These are phyloP conservation scores for Candidula unifasciata DNA, from an alignment of 2,888 invertebrate species.

Conservation along the genomic window DNA sequence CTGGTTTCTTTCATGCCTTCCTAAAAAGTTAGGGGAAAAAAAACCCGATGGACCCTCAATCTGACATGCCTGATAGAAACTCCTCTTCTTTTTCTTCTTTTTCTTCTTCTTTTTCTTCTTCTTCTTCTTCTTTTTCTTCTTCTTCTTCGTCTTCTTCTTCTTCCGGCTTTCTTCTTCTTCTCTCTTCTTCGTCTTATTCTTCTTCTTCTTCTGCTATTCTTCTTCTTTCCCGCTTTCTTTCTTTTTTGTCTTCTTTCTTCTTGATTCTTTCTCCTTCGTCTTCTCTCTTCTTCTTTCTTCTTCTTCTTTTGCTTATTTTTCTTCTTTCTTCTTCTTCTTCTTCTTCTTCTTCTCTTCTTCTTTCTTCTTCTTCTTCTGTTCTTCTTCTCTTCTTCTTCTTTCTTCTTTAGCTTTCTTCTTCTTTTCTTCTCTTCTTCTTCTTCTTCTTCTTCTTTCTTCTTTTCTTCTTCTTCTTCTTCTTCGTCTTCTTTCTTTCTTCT, in stretches of 20 bases:
- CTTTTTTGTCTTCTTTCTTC: not conserved
- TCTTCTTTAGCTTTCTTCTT: not conserved
- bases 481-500: not conserved
- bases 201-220: too few relatives aligned
- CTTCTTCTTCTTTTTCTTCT: not conserved
- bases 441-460: not conserved
- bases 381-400: not conserved
- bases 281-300: not conserved
- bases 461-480: not conserved
- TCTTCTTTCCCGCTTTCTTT: too few relatives aligned
- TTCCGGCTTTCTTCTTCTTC: too few relatives aligned
- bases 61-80: too few relatives aligned
- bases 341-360: not conserved
- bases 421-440: not conserved
- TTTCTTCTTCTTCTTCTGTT: slow-evolving; percentile 4
- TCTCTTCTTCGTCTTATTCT: too few relatives aligned
- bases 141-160: too few relatives aligned
- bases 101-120: not conserved
- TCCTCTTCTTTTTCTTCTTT: not conserved
- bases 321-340: not conserved
- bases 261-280: too few relatives aligned
- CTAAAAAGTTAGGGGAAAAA: too few relatives aligned
- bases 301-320: not conserved
- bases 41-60: too few relatives aligned
- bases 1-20: too few relatives aligned